Base-by-base conservation (phyloP, 2,797 vertebrate genomes). In the Gymnothorax reevesii region DNA sequence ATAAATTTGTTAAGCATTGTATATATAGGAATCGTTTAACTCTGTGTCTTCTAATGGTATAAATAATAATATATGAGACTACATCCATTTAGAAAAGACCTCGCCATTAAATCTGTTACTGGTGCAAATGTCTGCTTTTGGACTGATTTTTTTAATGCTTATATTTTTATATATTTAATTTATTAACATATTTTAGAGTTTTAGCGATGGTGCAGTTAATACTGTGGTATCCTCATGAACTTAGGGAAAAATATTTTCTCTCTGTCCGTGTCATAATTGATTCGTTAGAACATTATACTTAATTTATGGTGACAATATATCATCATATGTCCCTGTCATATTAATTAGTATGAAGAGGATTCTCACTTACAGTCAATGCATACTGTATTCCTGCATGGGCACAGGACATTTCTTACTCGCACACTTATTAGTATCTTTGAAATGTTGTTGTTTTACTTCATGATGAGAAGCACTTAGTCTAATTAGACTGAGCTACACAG, bases 381-480 rank as follows among this genome's bases (percentile, higher is more conserved):
- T 69, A 2, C 33, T 42, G 33, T 42, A 69, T 69, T 69, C n/a
- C 25, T 69, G 7, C 64, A 69, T 7, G 64, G 64, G 22, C 64
- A 69, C 22, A 69, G 2, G 22, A 25, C 25, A 6, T n/a, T 69
- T 69, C 25, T 69, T n/a, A 7, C 42, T 20, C 15, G 54, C 49
- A 79, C 75, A 6, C 20, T 15, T 27, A 10, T 20, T 49, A 15
- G 42, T 17, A 52, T 17, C 33, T 77, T 77, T 17, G 33, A 17
- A 6, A 77, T 49, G 49, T 75, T 42, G 25, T 27, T 33, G 33
- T 77, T 52, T 0, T 7, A 77, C 73, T 77, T 49, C 15, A 77
- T 5, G 27, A 52, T 52, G 73, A 15, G n/a, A 55, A 75, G 77
- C 88, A 88, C 87, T 88, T 80, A 82, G 52, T 33, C 75, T 86